Conservation (phyloP, 2,113 vertebrate species). For the Serinus canaria region DNA sequence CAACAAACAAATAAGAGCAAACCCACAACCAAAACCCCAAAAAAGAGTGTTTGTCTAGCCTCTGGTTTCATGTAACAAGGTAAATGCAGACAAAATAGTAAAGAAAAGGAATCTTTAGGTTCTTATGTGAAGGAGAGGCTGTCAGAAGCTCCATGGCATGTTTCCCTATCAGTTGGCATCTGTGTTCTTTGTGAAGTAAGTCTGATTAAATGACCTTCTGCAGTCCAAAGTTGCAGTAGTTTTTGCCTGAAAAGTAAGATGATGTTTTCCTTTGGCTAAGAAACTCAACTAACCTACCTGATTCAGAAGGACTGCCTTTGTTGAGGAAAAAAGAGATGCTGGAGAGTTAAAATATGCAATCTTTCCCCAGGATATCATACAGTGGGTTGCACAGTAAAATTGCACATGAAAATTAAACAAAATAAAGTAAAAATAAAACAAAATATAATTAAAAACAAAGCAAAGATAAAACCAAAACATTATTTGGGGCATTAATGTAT, state of each 20-base stretch:
- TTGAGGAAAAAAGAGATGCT: not conserved
- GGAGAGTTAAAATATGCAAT: not conserved
- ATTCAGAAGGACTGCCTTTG: not conserved
- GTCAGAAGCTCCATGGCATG: not conserved
- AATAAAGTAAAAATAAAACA: not conserved
- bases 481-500: not conserved
- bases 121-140: not conserved
- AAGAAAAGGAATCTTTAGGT: not conserved
- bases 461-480: not conserved
- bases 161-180: not conserved
- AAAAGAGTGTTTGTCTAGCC: too few species aligned
- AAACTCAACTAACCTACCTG: not conserved
- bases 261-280: not conserved
- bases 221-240: not conserved
- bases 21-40: not conserved
- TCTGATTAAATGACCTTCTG: not conserved
- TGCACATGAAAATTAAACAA: not conserved
- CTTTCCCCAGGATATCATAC: not conserved
- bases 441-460: not conserved
- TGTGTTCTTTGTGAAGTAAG: not conserved
- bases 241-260: not conserved
- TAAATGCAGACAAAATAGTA: not conserved
- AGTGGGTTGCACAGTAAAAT: not conserved
- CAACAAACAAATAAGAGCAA: not conserved
- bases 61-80: not conserved